phyloP scores from a whole-genome alignment of 2,888 invertebrate species.

The Hirudinaria manillensis region DNA sequence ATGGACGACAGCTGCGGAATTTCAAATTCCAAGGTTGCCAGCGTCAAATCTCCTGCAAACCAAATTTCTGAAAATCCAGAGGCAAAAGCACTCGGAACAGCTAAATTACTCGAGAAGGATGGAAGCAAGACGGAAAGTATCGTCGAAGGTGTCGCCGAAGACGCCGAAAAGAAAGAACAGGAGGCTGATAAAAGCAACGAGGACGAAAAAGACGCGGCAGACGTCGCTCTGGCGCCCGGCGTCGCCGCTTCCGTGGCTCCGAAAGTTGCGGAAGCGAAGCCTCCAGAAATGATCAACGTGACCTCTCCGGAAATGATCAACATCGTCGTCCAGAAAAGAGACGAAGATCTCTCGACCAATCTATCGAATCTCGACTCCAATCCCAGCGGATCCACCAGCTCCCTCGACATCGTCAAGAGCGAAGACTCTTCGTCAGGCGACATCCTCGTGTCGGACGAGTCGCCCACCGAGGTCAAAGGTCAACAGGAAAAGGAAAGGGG shows the following conservation, averaged over 20 bases:
- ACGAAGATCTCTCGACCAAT: not conserved
- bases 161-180: not conserved
- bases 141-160: not conserved
- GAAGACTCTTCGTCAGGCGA: slow-evolving; percentile 8
- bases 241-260: not conserved
- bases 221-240: not conserved
- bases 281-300: slow-evolving; percentile 7
- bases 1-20: not conserved
- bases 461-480: not conserved
- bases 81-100: no score
- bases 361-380: slow-evolving; percentile 18
- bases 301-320: slow-evolving; percentile 23
- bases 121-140: not conserved
- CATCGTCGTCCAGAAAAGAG: slow-evolving; percentile 15
- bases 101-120: not conserved
- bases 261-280: not conserved
- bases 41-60: no score
- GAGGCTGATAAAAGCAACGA: not conserved
- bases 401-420: slow-evolving; percentile 21
- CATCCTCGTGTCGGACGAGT: slow-evolving; percentile 15
- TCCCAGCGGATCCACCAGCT: slow-evolving; percentile 9
- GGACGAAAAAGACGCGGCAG: not conserved
- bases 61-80: no score
- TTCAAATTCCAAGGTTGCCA: no score
- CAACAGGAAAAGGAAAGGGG: not conserved